Conservation (phyloP, 2,113 vertebrate genomes). For the Mormyrus iriodes region DNA sequence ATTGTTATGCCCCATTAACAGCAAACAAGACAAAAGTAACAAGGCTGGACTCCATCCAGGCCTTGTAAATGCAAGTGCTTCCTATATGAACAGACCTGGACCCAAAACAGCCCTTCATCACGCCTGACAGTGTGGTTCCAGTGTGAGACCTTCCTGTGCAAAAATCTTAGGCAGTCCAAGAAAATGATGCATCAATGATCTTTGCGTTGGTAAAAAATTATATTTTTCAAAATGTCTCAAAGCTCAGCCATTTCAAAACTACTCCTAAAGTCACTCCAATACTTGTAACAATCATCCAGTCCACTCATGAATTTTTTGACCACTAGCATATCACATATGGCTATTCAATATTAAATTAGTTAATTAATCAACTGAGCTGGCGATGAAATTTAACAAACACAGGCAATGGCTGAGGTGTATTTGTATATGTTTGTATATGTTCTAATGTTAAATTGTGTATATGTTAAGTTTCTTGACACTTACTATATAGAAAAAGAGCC, state of each 20-base stretch:
- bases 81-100: background rate
- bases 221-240: background rate
- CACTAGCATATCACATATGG: background rate
- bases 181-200: background rate
- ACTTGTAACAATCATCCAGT: background rate
- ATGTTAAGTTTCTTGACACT: background rate
- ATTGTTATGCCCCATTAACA: conserved; percentile 48
- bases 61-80: background rate
- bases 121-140: background rate
- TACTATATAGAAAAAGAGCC: background rate
- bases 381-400: background rate
- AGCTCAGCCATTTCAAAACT: background rate
- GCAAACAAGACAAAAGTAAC: conserved; percentile 34
- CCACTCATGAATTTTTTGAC: background rate
- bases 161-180: background rate
- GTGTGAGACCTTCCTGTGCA: background rate
- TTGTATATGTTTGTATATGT: background rate
- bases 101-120: background rate
- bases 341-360: background rate
- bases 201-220: background rate
- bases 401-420: background rate
- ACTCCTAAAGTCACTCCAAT: background rate
- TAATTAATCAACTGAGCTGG: background rate
- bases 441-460: background rate
- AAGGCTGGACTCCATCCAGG: conserved; percentile 35